These are phyloP conservation scores for Strigamia transsilvanica DNA, from an alignment of 2,888 invertebrate species.

Conservation along the genomic window DNA sequence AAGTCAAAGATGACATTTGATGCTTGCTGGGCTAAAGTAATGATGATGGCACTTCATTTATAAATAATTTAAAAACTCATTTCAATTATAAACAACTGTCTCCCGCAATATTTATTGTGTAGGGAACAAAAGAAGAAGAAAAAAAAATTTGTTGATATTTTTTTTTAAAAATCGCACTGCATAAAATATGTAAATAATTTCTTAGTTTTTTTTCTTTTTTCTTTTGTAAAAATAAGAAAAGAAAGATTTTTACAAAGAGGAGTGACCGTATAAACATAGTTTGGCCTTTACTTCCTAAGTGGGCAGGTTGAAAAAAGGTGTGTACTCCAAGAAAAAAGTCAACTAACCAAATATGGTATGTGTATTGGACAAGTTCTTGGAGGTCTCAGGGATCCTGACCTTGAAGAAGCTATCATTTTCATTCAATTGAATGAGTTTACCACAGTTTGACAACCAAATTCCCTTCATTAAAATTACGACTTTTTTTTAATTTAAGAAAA, in stretches of 20 bases:
- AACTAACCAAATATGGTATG: constrained; percentile 35
- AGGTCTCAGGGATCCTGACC: constrained; percentile 47
- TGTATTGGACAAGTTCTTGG: constrained; percentile 48
- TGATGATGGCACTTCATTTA: constrained; percentile 45
- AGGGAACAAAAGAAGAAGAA: not conserved
- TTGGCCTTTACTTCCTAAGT: constrained; percentile 47
- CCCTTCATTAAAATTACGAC: not conserved
- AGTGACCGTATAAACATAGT: not conserved
- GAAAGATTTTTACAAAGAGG: not conserved
- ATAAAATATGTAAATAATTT: not conserved
- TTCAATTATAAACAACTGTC: not conserved
- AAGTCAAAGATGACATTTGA: constrained; percentile 38
- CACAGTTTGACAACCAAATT: not conserved
- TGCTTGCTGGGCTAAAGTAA: constrained; percentile 35
- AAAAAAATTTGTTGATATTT: too few relatives aligned
- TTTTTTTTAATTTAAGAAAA: not conserved
- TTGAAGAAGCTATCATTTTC: constrained; percentile 43
- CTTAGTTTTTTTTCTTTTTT: not conserved
- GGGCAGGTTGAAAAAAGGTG: constrained; percentile 41
- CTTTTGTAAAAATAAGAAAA: not conserved
- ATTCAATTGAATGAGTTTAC: constrained; percentile 39
- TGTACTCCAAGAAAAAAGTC: constrained; percentile 33
- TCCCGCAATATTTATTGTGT: not conserved
- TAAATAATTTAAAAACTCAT: constrained; percentile 21
- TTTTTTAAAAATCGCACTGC: too few relatives aligned